phyloP scores from a whole-genome alignment of 2,888 invertebrate genomes.

The Leptogaster cylindrica region DNA sequence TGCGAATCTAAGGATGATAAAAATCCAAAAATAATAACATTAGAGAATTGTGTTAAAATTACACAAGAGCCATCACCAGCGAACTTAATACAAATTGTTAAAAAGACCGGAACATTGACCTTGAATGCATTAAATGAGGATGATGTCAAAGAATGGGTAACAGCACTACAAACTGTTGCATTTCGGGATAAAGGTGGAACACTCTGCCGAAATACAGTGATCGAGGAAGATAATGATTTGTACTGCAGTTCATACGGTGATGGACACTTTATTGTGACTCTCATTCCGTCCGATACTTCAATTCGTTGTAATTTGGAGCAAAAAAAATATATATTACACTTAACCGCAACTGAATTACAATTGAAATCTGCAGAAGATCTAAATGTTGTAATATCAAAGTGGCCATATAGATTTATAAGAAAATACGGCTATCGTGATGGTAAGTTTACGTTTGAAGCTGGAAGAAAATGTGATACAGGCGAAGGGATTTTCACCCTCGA shows the following conservation, averaged over 20 bases:
- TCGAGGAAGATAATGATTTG: constrained; percentile 88
- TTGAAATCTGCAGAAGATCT: constrained; percentile 70
- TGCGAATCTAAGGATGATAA: constrained; percentile 81
- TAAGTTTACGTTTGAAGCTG: constrained; percentile 87
- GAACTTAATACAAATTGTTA: constrained; percentile 72
- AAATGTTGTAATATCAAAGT: constrained; percentile 70
- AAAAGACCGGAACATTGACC: constrained; percentile 73
- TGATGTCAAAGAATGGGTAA: constrained; percentile 79
- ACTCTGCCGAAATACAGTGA: constrained; percentile 60
- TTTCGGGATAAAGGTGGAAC: constrained; percentile 71
- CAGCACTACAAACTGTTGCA: constrained; percentile 79
- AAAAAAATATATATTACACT: constrained; percentile 73
- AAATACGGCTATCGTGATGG: constrained; percentile 86
- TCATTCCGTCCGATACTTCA: constrained; percentile 80
- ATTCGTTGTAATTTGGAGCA: constrained; percentile 76
- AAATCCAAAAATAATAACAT: constrained; percentile 78
- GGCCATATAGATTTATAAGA: constrained; percentile 85
- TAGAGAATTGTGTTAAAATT: constrained; percentile 89
- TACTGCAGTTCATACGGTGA: constrained; percentile 82
- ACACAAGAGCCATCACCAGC: constrained; percentile 68
- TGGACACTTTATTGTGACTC: constrained; percentile 78
- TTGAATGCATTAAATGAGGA: constrained; percentile 68
- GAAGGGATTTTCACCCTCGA: constrained; percentile 83
- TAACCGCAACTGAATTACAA: constrained; percentile 78
- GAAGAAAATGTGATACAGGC: constrained; percentile 83